These are phyloP conservation scores for Taphrorychus bicolor DNA, from an alignment of 2,888 invertebrate species.

Conservation along the genomic window DNA sequence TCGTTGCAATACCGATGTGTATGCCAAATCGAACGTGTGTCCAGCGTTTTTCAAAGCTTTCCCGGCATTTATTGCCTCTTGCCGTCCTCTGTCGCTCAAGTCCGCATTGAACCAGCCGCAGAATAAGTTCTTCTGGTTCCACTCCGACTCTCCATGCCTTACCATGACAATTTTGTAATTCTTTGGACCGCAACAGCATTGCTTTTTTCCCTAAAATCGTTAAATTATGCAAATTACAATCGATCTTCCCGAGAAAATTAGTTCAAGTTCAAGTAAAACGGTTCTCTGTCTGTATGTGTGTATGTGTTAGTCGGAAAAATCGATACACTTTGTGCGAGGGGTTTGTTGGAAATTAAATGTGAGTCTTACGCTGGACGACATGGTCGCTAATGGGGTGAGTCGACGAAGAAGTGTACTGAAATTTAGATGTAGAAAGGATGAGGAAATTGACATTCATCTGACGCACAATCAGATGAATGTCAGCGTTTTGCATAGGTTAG, in stretches of 20 bases:
- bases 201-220: slow-evolving; percentile 20
- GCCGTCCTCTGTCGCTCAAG: slow-evolving; percentile 68
- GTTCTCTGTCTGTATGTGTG: slow-evolving; percentile 4
- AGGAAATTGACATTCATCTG: slow-evolving; percentile 11
- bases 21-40: slow-evolving; percentile 78
- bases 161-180: slow-evolving; percentile 59
- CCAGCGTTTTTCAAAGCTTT: slow-evolving; percentile 74
- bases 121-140: slow-evolving; percentile 67
- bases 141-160: slow-evolving; percentile 69
- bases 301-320: slow-evolving; percentile 16
- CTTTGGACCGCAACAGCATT: slow-evolving; percentile 22
- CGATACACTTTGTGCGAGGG: slow-evolving; percentile 8
- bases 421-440: slow-evolving; percentile 1
- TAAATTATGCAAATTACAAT: slow-evolving; percentile 13
- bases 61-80: slow-evolving; percentile 75
- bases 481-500: neutral
- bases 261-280: slow-evolving; percentile 10
- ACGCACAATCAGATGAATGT: neutral
- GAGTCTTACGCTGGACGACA: slow-evolving; percentile 11
- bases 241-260: slow-evolving; percentile 11
- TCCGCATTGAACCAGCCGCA: slow-evolving; percentile 69
- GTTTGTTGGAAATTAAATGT: neutral
- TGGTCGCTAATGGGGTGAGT: slow-evolving; percentile 10
- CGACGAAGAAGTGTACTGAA: neutral
- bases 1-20: slow-evolving; percentile 80